Conservation (phyloP, 2,113 vertebrate genomes). For the Triplophysa dalaica region DNA sequence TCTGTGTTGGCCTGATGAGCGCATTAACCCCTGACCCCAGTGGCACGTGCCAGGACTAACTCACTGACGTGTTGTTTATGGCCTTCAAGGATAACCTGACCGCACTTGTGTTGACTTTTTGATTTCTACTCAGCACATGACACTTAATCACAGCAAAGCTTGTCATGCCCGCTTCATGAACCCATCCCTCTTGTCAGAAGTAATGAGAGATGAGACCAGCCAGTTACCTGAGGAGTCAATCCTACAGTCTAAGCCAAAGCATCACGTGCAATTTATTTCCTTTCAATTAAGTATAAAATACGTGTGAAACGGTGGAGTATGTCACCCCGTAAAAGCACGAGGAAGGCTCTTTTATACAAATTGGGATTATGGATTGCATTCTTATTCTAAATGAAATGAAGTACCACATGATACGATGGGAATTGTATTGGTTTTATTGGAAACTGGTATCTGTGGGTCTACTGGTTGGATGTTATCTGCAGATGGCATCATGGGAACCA, state of each 20-base stretch:
- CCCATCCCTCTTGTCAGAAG: slow-evolving; percentile 47
- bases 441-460: no score
- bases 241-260: slow-evolving; percentile 15
- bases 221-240: slow-evolving; percentile 45
- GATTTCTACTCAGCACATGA: slow-evolving; percentile 3
- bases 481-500: no score
- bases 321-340: no score
- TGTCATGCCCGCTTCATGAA: slow-evolving; percentile 12
- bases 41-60: neutral
- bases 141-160: slow-evolving; percentile 15
- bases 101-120: slow-evolving; percentile 9
- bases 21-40: neutral
- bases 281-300: no score
- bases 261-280: slow-evolving; percentile 2
- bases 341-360: no score
- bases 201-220: slow-evolving; percentile 39
- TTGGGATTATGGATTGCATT: no score
- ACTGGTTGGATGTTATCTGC: no score
- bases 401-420: no score
- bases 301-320: no score
- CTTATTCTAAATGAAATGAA: no score
- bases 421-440: no score
- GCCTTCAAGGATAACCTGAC: neutral
- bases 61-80: neutral
- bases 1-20: no score